Evolutionary conservation across 2,113 vertebrate genomes (phyloP).

Genomic region (Parotia lawesii): DNA sequence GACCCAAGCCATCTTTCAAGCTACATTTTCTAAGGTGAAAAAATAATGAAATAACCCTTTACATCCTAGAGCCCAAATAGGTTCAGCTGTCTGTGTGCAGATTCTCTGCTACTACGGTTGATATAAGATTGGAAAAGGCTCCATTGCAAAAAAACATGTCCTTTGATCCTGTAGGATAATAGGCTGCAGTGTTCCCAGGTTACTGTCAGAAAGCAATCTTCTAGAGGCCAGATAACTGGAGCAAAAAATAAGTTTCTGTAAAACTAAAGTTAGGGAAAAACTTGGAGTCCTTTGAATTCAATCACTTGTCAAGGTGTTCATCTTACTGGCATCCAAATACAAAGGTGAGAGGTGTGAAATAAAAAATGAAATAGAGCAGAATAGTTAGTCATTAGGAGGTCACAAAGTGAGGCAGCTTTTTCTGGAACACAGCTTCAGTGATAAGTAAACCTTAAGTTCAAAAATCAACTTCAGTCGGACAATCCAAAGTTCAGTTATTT

Average conservation of each 20-base stretch:
- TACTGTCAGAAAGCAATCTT: conserved; percentile 44
- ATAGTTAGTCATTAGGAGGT: conserved; percentile 9
- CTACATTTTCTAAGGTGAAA: background rate
- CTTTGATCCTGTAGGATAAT: conserved; percentile 48
- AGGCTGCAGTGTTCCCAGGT: background rate
- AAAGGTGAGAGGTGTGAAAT: conserved; percentile 32
- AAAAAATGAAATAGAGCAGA: conserved; percentile 24
- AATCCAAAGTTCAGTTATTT: background rate
- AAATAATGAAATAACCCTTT: conserved; percentile 3
- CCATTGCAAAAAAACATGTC: background rate
- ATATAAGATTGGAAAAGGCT: background rate
- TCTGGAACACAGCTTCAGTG: background rate
- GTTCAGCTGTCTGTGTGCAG: background rate
- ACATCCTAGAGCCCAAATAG: background rate
- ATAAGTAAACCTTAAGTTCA: conserved; percentile 6
- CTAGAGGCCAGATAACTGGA: conserved; percentile 13
- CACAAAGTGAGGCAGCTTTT: background rate
- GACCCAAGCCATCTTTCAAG: background rate
- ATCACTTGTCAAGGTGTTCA: background rate
- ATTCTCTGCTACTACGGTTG: background rate
- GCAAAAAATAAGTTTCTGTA: conserved; percentile 42
- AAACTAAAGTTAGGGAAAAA: conserved; percentile 11
- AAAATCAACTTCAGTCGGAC: background rate
- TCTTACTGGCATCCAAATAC: conserved; percentile 5
- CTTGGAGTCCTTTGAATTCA: conserved; percentile 16